Base-by-base conservation (phyloP, 2,888 invertebrate genomes). In the Perizoma affinitatum region DNA sequence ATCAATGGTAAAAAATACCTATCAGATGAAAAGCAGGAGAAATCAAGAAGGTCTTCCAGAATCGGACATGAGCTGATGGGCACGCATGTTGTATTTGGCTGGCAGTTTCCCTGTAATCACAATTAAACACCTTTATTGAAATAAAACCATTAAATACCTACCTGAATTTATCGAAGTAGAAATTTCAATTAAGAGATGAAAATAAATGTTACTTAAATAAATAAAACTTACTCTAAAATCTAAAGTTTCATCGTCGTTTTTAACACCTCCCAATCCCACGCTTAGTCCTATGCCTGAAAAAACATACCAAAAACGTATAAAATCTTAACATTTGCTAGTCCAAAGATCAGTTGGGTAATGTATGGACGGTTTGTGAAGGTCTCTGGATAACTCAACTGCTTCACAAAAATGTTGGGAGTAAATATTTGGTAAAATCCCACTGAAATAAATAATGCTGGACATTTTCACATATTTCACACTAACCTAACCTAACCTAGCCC, bases 11-110 rank as follows among this genome's bases (percentile, higher is more conserved):
- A 35, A 46, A 5, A 38, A 4, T 85, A 94, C 95, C 88, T 94
- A 71, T 93, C 93, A 38, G 93, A 93, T n/a, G 92, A 87, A 42
- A 94, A 92, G 74, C 95, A 95, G 6, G 94, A 91, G 58, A 91
- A 93, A 71, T 94, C 93, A 70, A 95, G 78, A 0, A 95, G 83
- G 65, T 93, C 93, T 65, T 90, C 90, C 45, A 94, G 69, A 53
- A 94, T 72, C 4, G 94, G 93, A 79, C 95, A 95, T 0, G 91
- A 86, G 48, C 93, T 90, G 43, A 94, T 84, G 0, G 94, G 94
- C 10, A 94, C 80, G 73, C 94, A 94, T 0, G 83, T 74, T 9
- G 90, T 87, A 43, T 92, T 86, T 0, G 85, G 80, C 43, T 90
- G 88, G 67, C 93, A 93, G 38, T 81, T 71, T 42, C 82, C 80